Evolutionary conservation across 2,113 vertebrate species (phyloP).

Genomic region (Pangasianodon hypophthalmus): DNA sequence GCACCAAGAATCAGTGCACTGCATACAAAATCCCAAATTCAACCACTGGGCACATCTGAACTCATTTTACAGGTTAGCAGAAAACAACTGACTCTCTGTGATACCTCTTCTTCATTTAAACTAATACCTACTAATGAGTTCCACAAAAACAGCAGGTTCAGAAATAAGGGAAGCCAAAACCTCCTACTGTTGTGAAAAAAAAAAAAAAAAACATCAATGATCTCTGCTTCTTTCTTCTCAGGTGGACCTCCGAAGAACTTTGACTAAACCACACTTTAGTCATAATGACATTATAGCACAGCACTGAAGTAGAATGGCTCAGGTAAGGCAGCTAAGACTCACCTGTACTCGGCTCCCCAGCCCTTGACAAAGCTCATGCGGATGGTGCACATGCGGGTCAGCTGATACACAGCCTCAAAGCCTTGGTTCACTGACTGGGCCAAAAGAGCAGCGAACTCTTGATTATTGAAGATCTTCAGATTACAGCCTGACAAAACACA

Average conservation of each 20-base stretch:
- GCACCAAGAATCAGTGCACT: not conserved
- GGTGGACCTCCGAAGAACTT: not conserved
- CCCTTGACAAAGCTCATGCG: constrained; percentile 99
- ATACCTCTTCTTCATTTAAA: not conserved
- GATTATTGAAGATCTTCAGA: constrained; percentile 99
- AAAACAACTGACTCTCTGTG: not conserved
- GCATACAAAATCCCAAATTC: not conserved
- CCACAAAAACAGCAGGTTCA: not conserved
- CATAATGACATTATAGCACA: not conserved
- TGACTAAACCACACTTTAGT: not conserved
- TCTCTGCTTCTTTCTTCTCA: not conserved
- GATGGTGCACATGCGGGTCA: constrained; percentile 98
- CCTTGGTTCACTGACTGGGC: constrained; percentile 98
- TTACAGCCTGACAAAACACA: constrained; percentile 83
- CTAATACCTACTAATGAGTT: not conserved
- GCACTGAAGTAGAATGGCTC: not conserved
- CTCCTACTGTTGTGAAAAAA: not conserved
- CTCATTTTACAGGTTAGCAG: constrained; percentile 8
- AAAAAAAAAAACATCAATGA: not conserved
- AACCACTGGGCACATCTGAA: not conserved
- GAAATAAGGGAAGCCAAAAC: not conserved
- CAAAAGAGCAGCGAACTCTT: constrained; percentile 94
- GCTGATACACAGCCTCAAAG: constrained; percentile 96
- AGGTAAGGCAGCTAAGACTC: constrained; percentile 32
- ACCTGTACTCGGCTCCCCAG: constrained; percentile 99